These are phyloP conservation scores for Hirtodrosophila duncani DNA, from an alignment of 2,888 invertebrate genomes.

Conservation along the genomic window DNA sequence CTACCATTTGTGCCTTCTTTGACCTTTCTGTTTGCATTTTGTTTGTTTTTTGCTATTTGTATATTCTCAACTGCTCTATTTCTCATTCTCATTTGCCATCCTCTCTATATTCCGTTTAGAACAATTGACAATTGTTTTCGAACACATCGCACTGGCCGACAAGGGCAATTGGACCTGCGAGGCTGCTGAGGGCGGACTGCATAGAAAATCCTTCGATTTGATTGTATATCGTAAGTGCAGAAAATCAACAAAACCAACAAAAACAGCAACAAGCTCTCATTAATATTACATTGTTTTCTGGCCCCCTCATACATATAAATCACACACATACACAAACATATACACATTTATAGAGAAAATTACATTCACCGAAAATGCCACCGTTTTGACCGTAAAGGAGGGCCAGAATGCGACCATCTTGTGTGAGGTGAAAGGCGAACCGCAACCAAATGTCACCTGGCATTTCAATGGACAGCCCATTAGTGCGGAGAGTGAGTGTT, in stretches of 20 bases:
- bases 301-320: constrained; percentile 4
- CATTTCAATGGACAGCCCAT: constrained; percentile 78
- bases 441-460: constrained; percentile 79
- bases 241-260: background rate
- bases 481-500: constrained; percentile 64
- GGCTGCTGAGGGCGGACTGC: constrained; percentile 54
- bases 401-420: constrained; percentile 78
- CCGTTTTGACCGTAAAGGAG: constrained; percentile 79
- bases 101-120: constrained; percentile 45
- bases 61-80: constrained; percentile 12
- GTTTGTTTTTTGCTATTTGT: constrained; percentile 17
- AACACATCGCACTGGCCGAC: constrained; percentile 78
- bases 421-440: constrained; percentile 79
- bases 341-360: constrained; percentile 78
- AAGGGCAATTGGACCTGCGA: constrained; percentile 80
- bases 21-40: constrained; percentile 30
- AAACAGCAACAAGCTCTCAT: constrained; percentile 47
- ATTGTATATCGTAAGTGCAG: constrained; percentile 78
- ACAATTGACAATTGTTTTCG: constrained; percentile 79
- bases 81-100: constrained; percentile 9
- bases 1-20: constrained; percentile 12
- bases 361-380: constrained; percentile 80
- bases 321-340: background rate
- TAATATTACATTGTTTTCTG: constrained; percentile 58
- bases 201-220: constrained; percentile 76